A percentile compares a stretch with the other conserved stretches of the same genome.
Conservation (phyloP, 2,888 invertebrate species). For the Drosophila mimetica region DNA sequence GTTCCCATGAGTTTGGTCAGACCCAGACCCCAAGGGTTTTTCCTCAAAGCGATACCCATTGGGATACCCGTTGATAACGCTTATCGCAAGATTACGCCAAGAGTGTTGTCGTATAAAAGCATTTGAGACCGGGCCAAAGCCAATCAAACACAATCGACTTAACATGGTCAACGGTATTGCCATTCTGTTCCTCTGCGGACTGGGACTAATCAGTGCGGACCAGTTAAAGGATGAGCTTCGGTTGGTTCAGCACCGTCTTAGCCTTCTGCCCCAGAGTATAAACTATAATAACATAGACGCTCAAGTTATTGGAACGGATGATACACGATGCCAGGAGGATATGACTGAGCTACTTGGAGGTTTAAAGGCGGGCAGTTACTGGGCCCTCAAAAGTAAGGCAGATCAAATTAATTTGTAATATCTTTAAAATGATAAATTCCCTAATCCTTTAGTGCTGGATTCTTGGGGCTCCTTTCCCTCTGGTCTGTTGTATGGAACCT, state of each 20-base stretch:
- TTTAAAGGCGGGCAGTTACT: constrained; percentile 15
- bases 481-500: constrained; percentile 80
- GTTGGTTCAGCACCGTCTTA: constrained; percentile 4
- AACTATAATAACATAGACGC: background rate
- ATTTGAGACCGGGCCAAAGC: background rate
- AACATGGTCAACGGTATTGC: constrained; percentile 21
- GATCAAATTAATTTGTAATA: background rate
- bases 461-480: constrained; percentile 82
- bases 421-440: background rate
- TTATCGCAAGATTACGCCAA: constrained; percentile 21
- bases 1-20: constrained; percentile 11
- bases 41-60: background rate
- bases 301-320: constrained; percentile 1
- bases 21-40: constrained; percentile 12
- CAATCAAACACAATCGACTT: constrained; percentile 1
- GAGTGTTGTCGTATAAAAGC: constrained; percentile 13
- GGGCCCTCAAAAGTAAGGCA: constrained; percentile 51
- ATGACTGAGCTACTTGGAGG: constrained; percentile 34
- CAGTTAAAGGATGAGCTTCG: constrained; percentile 1
- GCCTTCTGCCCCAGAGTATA: background rate
- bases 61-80: constrained; percentile 19
- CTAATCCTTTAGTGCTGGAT: constrained; percentile 80
- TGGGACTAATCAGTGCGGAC: constrained; percentile 1
- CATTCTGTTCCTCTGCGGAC: constrained; percentile 5
- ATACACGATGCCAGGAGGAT: constrained; percentile 47